Evolutionary conservation across 2,113 vertebrate genomes (phyloP), one percentile per base, ranked within the genome.

Genomic region (Nycticorax nycticorax): DNA sequence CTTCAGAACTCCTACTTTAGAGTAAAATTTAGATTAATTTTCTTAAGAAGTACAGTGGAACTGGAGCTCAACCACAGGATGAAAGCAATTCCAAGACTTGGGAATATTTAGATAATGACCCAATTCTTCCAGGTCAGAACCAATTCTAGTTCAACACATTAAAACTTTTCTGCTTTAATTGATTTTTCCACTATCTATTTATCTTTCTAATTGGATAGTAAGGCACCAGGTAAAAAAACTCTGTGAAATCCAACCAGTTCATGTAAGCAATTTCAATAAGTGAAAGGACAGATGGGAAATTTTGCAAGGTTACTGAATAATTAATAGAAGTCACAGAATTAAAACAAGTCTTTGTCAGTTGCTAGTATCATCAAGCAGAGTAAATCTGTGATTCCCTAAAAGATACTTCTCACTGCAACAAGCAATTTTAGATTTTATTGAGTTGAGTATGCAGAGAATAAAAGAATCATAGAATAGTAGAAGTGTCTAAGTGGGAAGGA

Each of bases 111-210:
- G 81, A 92, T 67, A 97, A 74, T 50, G 55, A 95, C 66, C 57
- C 62, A 94, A 77, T 85, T 94, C 91, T 96, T 97, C 77, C 92
- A 96, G 95, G 95, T 96, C 95, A 97, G 59, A 94, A 95, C 33
- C 24, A 95, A 91, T 91, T 94, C 89, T 89, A 91, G 71, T 88
- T 94, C 88, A 95, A 92, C 81, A 89, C 74, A 87, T 90, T 96
- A 95, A 83, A 96, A 94, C 84, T 95, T 91, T 94, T 89, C 93
- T 71, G 74, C 69, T 95, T 92, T 95, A 97, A 96, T 97, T 97
- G 94, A 96, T 97, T 96, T 97, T 94, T 93, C 66, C 69, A 92
- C 77, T 88, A 95, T 91, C 86, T 96, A 92, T 95, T 96, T 91
- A 96, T 94, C 96, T 95, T 96, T 97, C 84, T 93, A 97, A 96